These are phyloP conservation scores for Xylophagus ater DNA, from an alignment of 2,888 invertebrate genomes.

Conservation along the genomic window DNA sequence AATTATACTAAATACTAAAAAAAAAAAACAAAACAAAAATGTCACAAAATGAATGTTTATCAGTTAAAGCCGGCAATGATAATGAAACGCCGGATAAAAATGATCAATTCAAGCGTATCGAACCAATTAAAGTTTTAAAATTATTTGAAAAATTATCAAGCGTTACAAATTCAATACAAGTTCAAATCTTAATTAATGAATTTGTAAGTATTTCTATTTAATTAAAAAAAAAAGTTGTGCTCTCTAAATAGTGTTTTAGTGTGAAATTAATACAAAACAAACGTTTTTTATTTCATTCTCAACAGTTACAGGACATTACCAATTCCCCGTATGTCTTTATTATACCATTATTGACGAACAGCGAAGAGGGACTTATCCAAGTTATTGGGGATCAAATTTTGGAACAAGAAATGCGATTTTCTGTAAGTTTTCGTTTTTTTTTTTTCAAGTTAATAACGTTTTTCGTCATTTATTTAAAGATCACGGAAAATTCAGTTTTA, in stretches of 20 bases:
- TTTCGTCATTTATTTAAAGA: too few species aligned
- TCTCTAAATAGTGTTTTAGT: neutral
- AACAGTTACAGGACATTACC: constrained; percentile 35
- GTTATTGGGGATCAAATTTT: constrained; percentile 44
- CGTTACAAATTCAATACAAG: constrained; percentile 12
- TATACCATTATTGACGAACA: constrained; percentile 43
- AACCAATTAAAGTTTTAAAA: constrained; percentile 10
- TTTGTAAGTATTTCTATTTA: constrained; percentile 10
- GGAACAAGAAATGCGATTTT: constrained; percentile 42
- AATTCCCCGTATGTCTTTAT: constrained; percentile 45
- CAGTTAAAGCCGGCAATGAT: neutral
- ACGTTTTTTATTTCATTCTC: neutral
- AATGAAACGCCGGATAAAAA: constrained; percentile 5
- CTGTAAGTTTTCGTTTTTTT: constrained; percentile 42
- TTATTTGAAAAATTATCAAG: constrained; percentile 11
- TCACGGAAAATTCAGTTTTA: too few species aligned
- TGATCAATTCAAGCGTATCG: constrained; percentile 8
- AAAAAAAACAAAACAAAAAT: constrained; percentile 7
- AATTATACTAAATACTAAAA: too few species aligned
- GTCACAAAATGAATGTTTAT: constrained; percentile 6
- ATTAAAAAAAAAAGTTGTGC: neutral
- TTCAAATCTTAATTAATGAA: constrained; percentile 11
- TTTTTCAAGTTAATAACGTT: too few species aligned
- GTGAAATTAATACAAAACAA: constrained; percentile 1
- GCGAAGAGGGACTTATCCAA: constrained; percentile 50